Evolutionary conservation across 1,140 invertebrate genomes (phyloP).

Genomic region (Gryon sp.): DNA sequence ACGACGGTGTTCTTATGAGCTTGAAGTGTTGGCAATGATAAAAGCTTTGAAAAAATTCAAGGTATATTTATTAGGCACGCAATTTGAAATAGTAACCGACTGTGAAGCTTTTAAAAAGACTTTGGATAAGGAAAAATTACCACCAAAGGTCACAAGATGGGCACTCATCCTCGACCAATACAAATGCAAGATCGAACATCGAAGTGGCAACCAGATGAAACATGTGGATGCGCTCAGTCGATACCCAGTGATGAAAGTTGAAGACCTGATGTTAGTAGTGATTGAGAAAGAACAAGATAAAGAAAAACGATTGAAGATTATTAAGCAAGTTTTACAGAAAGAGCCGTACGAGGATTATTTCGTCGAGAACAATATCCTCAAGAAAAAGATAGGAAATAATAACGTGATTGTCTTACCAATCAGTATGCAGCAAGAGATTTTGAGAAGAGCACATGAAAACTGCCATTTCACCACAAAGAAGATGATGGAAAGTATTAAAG

Average conservation of each 20-base stretch:
- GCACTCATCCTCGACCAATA: slow-evolving; percentile 67
- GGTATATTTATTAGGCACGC: slow-evolving; percentile 66
- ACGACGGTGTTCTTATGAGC: slow-evolving; percentile 51
- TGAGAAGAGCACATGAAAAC: slow-evolving; percentile 66
- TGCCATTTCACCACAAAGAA: slow-evolving; percentile 73
- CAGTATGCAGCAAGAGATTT: slow-evolving; percentile 64
- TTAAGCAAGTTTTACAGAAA: background rate
- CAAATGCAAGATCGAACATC: slow-evolving; percentile 63
- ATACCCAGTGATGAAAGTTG: slow-evolving; percentile 23
- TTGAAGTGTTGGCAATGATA: slow-evolving; percentile 50
- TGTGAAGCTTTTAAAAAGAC: slow-evolving; percentile 71
- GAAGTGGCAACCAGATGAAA: slow-evolving; percentile 47
- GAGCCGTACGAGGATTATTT: slow-evolving; percentile 21
- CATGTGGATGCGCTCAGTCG: slow-evolving; percentile 66
- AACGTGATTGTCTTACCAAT: slow-evolving; percentile 57
- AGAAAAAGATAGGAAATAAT: slow-evolving; percentile 3
- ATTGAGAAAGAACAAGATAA: slow-evolving; percentile 6
- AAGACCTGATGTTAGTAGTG: background rate
- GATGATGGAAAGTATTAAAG: slow-evolving; percentile 69
- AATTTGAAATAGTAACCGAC: slow-evolving; percentile 72
- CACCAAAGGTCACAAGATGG: slow-evolving; percentile 38
- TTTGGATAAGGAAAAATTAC: slow-evolving; percentile 66
- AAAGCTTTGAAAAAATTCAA: slow-evolving; percentile 46
- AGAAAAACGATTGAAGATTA: background rate
- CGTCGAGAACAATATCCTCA: background rate